Conservation (phyloP, 2,797 vertebrate species). For the Semotilus atromaculatus region DNA sequence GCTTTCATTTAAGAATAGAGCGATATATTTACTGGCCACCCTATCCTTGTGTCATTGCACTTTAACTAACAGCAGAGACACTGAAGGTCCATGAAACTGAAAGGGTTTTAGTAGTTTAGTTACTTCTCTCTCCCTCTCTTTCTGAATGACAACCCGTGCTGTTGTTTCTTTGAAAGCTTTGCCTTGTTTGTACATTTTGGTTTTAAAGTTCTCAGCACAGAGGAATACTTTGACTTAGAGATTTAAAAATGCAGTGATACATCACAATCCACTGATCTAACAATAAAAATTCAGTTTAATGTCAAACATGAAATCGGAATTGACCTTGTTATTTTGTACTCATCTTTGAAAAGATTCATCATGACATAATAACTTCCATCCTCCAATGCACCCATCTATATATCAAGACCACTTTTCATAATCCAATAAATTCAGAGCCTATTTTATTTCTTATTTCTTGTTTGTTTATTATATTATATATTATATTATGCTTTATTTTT, state of each 20-base stretch:
- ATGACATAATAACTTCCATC: background rate
- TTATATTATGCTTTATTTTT: background rate
- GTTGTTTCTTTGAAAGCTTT: background rate
- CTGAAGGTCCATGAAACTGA: slow-evolving; percentile 21
- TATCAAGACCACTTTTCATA: background rate
- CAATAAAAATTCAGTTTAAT: background rate
- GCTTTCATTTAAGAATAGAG: slow-evolving; percentile 15
- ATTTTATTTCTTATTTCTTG: background rate
- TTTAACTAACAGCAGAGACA: slow-evolving; percentile 4
- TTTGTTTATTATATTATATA: background rate
- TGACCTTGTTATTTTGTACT: background rate
- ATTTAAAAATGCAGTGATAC: background rate
- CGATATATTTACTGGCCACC: background rate
- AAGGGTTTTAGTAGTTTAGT: slow-evolving; percentile 8
- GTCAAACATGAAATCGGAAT: background rate
- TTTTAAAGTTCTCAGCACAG: background rate
- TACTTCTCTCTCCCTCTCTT: background rate
- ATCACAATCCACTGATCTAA: background rate
- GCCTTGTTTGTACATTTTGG: background rate
- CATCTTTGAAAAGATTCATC: background rate
- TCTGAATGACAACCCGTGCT: background rate
- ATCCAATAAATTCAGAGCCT: background rate
- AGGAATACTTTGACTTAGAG: background rate
- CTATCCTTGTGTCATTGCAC: slow-evolving; percentile 5
- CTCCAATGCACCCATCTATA: background rate